Conservation (phyloP, 2,888 invertebrate genomes). For the Sesia apiformis region DNA sequence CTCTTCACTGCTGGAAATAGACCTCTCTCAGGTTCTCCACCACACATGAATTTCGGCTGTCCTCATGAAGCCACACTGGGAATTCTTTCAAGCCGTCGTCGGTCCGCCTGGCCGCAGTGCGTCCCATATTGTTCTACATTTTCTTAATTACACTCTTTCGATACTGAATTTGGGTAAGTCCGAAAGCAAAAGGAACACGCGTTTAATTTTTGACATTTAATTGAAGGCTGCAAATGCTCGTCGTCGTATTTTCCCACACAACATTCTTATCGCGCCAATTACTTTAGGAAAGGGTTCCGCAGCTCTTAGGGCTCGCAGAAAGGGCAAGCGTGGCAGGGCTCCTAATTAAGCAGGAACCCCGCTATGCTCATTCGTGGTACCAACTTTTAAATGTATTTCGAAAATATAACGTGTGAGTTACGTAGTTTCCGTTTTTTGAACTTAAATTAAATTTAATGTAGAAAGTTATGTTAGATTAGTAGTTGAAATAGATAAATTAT, state of each 20-base stretch:
- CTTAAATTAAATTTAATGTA: too few species aligned
- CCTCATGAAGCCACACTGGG: too few species aligned
- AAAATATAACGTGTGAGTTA: background rate
- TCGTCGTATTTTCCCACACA: slow-evolving; percentile 49
- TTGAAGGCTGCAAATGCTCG: slow-evolving; percentile 43
- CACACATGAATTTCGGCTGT: too few species aligned
- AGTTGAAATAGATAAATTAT: background rate
- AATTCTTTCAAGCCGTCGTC: too few species aligned
- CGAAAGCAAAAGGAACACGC: too few species aligned
- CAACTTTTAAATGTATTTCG: background rate
- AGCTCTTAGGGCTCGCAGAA: slow-evolving; percentile 42
- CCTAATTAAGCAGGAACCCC: slow-evolving; percentile 64
- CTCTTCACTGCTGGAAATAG: too few species aligned
- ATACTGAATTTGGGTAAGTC: too few species aligned
- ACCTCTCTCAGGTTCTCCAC: too few species aligned
- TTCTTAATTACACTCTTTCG: too few species aligned
- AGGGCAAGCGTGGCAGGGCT: slow-evolving; percentile 65
- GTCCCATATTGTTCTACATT: too few species aligned
- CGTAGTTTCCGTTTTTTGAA: too few species aligned
- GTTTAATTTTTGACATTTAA: background rate
- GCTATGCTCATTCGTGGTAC: slow-evolving; percentile 18
- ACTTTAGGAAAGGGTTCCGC: slow-evolving; percentile 45
- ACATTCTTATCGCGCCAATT: slow-evolving; percentile 71
- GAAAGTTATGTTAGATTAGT: background rate
- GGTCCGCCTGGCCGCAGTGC: too few species aligned